A percentile compares a stretch with the other conserved stretches of the same genome.
phyloP scores from a whole-genome alignment of 2,797 vertebrate species.

The Sciurus vulgaris region DNA sequence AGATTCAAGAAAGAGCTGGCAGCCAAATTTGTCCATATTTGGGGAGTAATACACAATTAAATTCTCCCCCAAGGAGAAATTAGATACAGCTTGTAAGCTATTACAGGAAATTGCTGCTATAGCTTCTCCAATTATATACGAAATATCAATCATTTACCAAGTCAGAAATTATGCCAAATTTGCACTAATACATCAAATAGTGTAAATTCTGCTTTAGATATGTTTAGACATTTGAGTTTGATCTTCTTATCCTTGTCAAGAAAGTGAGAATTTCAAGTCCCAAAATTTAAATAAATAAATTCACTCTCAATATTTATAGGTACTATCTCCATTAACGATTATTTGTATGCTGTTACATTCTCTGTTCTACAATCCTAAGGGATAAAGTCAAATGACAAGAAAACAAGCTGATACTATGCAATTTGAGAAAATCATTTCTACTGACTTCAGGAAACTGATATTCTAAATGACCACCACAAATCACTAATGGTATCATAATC shows the following conservation, averaged over 20 bases:
- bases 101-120: conserved; percentile 71
- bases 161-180: conserved; percentile 52
- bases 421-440: conserved; percentile 57
- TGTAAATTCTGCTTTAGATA: conserved; percentile 39
- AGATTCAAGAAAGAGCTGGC: conserved; percentile 70
- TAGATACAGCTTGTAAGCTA: conserved; percentile 64
- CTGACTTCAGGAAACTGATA: not conserved
- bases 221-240: conserved; percentile 59
- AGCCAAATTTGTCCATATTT: conserved; percentile 73
- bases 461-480: not conserved
- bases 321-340: conserved; percentile 24
- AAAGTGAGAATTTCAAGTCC: not conserved
- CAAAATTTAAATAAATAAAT: conserved; percentile 66
- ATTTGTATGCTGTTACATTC: not conserved
- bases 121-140: conserved; percentile 64
- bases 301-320: not conserved
- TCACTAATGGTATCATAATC: conserved; percentile 38
- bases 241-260: conserved; percentile 17
- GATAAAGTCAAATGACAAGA: conserved; percentile 30
- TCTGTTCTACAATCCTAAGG: conserved; percentile 33
- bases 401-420: not conserved
- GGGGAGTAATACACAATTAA: conserved; percentile 55
- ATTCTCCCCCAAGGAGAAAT: conserved; percentile 77
- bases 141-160: conserved; percentile 72
- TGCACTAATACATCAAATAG: conserved; percentile 51